Evolutionary conservation across 2,888 invertebrate species (phyloP), one percentile per base, ranked within the genome.

Genomic region (Drosophila birchii): DNA sequence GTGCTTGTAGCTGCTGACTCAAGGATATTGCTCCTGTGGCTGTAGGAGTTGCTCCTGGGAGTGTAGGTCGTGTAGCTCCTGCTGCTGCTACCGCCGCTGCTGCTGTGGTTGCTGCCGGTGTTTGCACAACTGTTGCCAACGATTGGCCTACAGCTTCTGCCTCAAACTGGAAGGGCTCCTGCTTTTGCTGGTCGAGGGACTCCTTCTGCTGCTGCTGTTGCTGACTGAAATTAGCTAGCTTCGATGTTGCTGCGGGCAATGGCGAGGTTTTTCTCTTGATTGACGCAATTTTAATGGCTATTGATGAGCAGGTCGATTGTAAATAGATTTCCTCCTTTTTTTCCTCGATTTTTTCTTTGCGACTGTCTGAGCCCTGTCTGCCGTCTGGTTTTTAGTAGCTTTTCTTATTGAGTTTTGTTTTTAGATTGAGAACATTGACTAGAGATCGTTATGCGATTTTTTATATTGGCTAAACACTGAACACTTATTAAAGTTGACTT

Each of bases 231-330:
- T 82, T 88, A 63, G 71, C 78, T 76, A 78, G 67, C 68, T 71
- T 70, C 76, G 76, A 75, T 76, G 77, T 81, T 75, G 79, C 81
- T 81, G 78, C 77, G 59, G 89, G 86, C 76, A 81, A 75, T 83
- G 91, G 86, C 79, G 91, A 91, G 75, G 80, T 80, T 91, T 91
- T 91, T 88, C 91, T 90, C 89, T 91, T 91, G 86, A 91, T 90
- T 80, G 91, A 84, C 91, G 91, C 90, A 91, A 91, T 91, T 91
- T 87, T 91, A 90, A 89, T 89, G 88, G 84, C 79, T 91, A 80
- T 84, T 81, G 71, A 55, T 70, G 72, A 76, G 81, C 80, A 76
- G 76, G 75, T 76, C 71, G 70, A 76, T 78, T 61, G 59, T 79
- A 71, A 81, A 80, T 73, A 72, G 54, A 67, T 55, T 41, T 55